Base-by-base conservation (phyloP, 1,140 invertebrate genomes). In the Bombus cullumanus region DNA sequence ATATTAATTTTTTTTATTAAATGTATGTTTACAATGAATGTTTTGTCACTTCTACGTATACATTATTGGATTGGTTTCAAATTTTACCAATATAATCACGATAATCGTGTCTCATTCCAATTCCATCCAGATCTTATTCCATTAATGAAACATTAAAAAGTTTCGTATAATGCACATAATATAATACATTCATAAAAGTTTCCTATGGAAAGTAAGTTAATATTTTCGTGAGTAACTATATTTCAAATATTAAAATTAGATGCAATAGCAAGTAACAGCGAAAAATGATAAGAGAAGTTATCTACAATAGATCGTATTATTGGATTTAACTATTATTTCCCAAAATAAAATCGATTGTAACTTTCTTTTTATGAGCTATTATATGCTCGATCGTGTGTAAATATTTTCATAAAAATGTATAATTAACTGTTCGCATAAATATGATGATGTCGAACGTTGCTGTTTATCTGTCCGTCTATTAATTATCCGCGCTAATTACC, bases 401-500 rank as follows among this genome's bases (percentile, higher is more conserved):
- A 80, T 84, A 62, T 84, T 84, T 84, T 84, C 53, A 22, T 72
- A 84, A 80, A 72, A 39, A 53, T 22, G 6, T 53, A 53, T 18
- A 47, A 25, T 84, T 62, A 72, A n/a, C 25, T 15, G 68, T 37
- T 41, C 39, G 25, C 39, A 34, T 69, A 59, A 59, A n/a, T n/a
- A 71, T n/a, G 37, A 69, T 59, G 18, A 53, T 69, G 76, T 47
- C 76, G 83, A 80, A 85, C 68, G 68, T 71, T n/a, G 68, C 41
- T 28, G 68, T 80, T 80, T 53, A 53, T 53, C 47, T 53, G 18
- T 4, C 18, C 31, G 76, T 72, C 83, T 62, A 84, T 79, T 85
- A 85, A 72, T 85, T 85, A 80, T n/a, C 41, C 68, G 57, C 53
- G 77, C 64, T 85, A 85, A 80, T 80, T 85, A 64, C 41, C 68